Percentiles rank a stretch among this genome's conserved stretches.
Conservation (phyloP, 2,113 vertebrate genomes). For the Notarius lentiginosus region DNA sequence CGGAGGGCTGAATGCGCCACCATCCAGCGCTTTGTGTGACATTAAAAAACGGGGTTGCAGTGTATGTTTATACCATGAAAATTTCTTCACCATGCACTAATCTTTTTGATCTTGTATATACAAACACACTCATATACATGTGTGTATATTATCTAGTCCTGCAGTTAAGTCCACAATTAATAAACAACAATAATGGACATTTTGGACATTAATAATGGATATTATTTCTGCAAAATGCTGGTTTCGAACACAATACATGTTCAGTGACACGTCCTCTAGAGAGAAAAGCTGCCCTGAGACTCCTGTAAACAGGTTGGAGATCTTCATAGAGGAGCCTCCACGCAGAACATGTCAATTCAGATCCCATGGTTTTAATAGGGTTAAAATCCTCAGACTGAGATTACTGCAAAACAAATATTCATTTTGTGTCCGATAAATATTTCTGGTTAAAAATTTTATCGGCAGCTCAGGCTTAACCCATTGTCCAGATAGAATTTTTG, state of each 20-base stretch:
- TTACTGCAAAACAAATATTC: too few species aligned
- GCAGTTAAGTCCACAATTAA: background rate
- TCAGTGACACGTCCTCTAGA: background rate
- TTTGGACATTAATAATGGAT: too few species aligned
- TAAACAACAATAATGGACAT: background rate
- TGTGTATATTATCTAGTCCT: background rate
- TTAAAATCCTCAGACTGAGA: too few species aligned
- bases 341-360: too few species aligned
- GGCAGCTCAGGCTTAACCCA: too few species aligned
- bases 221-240: background rate
- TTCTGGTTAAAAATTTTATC: background rate
- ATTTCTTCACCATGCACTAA: background rate
- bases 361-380: too few species aligned
- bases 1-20: too few species aligned
- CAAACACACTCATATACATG: background rate
- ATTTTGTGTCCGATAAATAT: too few species aligned
- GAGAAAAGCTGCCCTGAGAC: background rate
- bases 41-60: too few species aligned
- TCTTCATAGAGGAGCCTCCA: background rate
- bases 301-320: background rate
- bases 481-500: background rate
- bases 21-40: too few species aligned
- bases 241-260: background rate
- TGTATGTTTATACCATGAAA: background rate
- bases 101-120: slow-evolving; percentile 1